Conservation (phyloP, 2,888 invertebrate species). For the Eilema caniola region DNA sequence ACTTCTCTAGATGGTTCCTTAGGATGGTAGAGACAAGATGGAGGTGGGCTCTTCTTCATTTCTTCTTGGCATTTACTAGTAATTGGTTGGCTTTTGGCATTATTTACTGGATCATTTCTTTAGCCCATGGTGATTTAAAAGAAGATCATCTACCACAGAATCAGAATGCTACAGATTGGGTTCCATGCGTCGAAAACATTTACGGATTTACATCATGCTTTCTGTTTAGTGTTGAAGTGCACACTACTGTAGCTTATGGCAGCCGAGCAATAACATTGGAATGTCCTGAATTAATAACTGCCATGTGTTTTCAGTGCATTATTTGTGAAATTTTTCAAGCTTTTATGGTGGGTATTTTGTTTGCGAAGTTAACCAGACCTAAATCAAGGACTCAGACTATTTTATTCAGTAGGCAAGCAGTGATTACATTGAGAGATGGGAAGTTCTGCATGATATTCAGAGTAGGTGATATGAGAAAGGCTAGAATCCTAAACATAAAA, state of each 20-base stretch:
- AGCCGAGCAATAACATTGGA: constrained; percentile 95
- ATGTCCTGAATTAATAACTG: constrained; percentile 97
- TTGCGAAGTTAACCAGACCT: constrained; percentile 98
- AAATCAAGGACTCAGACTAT: constrained; percentile 97
- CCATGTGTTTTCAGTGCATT: constrained; percentile 98
- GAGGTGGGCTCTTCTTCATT: constrained; percentile 96
- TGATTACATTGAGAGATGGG: constrained; percentile 95
- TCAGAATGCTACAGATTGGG: constrained; percentile 88
- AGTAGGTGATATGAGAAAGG: constrained; percentile 97
- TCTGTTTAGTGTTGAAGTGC: constrained; percentile 98
- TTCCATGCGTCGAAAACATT: constrained; percentile 95
- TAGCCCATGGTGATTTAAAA: constrained; percentile 95
- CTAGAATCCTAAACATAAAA: constrained; percentile 97
- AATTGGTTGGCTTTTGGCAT: constrained; percentile 96
- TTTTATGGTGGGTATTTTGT: constrained; percentile 94
- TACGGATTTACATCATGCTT: constrained; percentile 96
- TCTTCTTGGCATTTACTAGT: constrained; percentile 93
- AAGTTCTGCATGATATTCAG: constrained; percentile 95
- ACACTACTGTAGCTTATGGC: constrained; percentile 97
- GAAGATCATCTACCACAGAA: constrained; percentile 87
- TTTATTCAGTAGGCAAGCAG: constrained; percentile 95
- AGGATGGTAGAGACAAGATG: constrained; percentile 95
- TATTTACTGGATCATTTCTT: constrained; percentile 96
- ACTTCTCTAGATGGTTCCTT: constrained; percentile 93
- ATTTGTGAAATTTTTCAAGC: constrained; percentile 95